Conservation (phyloP, 2,113 vertebrate genomes). For the Antechinus stuartii region DNA sequence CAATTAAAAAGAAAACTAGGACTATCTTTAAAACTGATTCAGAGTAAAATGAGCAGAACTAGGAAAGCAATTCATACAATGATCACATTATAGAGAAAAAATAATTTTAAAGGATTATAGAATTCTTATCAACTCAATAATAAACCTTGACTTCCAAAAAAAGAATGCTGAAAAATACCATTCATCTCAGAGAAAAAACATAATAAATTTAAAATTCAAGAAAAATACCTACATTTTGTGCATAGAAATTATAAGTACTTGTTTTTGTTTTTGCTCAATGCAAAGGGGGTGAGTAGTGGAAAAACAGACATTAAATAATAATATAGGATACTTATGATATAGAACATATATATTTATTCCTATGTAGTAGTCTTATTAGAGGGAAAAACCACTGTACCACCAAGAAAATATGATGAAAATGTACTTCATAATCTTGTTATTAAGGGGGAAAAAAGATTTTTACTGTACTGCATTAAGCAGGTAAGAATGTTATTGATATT, state of each 20-base stretch:
- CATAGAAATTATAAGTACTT: no score
- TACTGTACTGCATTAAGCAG: background rate
- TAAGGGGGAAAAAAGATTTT: background rate
- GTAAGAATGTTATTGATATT: background rate
- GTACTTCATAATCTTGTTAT: background rate
- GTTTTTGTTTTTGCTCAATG: background rate
- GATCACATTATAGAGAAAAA: background rate
- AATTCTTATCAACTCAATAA: background rate
- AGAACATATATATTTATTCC: background rate
- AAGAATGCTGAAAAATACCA: background rate
- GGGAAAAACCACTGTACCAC: no score
- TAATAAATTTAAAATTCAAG: background rate
- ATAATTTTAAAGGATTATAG: background rate
- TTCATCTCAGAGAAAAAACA: background rate
- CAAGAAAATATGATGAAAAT: background rate
- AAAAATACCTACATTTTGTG: background rate
- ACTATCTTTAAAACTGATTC: background rate
- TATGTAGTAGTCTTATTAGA: no score
- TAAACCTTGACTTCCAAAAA: background rate
- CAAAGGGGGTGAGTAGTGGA: background rate
- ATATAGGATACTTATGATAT: background rate
- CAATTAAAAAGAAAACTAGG: background rate
- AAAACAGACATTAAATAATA: background rate
- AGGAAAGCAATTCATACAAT: background rate
- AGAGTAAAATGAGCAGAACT: background rate